Conservation (phyloP, 2,888 invertebrate genomes). For the Brenthis ino region DNA sequence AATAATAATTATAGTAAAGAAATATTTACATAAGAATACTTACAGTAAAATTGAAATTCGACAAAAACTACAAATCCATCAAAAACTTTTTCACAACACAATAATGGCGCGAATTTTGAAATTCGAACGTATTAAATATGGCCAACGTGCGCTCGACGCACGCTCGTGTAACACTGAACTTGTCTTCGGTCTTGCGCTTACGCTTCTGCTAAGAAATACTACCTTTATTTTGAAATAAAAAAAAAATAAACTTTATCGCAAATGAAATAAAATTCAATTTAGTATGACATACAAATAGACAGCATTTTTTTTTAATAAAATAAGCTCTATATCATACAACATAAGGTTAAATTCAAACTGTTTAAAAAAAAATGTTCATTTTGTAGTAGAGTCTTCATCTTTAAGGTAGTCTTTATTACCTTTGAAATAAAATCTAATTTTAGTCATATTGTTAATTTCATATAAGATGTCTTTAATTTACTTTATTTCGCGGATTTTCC, state of each 20-base stretch:
- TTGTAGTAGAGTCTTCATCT: not conserved
- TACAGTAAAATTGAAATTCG: conserved; percentile 12
- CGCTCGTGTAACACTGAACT: conserved; percentile 71
- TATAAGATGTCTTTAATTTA: conserved; percentile 40
- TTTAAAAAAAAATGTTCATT: conserved; percentile 1
- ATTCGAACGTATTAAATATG: conserved; percentile 42
- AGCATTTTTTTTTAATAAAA: not conserved
- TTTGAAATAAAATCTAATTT: conserved; percentile 2
- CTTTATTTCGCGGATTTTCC: conserved; percentile 51
- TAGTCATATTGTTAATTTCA: not conserved
- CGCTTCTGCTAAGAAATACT: conserved; percentile 18
- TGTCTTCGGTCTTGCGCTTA: conserved; percentile 53
- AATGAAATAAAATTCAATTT: not conserved
- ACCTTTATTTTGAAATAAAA: not conserved
- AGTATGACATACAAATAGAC: not conserved
- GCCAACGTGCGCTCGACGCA: conserved; percentile 49
- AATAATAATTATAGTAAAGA: too few species aligned
- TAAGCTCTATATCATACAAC: conserved; percentile 6
- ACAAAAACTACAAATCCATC: conserved; percentile 25
- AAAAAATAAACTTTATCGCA: not conserved
- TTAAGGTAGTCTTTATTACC: not conserved
- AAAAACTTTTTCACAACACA: conserved; percentile 42
- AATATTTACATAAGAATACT: too few species aligned
- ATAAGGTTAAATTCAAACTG: conserved; percentile 5
- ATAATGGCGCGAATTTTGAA: conserved; percentile 48